Percentiles rank a stretch among this genome's conserved stretches.
phyloP scores from a whole-genome alignment of 2,888 invertebrate genomes.

The Epirrhoe alternata region DNA sequence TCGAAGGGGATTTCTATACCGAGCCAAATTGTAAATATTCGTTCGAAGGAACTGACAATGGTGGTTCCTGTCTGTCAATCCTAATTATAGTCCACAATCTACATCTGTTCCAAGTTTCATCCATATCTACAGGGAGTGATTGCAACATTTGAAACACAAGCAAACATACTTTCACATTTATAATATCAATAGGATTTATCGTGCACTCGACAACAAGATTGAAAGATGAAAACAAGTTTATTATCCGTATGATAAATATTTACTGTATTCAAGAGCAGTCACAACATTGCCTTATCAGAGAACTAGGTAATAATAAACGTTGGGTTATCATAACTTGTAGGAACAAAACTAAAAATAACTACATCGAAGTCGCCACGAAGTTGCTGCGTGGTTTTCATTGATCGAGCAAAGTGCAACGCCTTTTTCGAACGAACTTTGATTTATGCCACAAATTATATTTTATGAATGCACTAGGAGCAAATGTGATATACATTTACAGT shows the following conservation, averaged over 20 bases:
- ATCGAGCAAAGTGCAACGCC: slow-evolving; percentile 6
- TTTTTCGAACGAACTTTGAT: slow-evolving; percentile 8
- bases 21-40: neutral
- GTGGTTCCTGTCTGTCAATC: neutral
- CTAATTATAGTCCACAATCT: neutral
- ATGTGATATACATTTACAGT: neutral
- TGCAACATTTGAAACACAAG: too few species aligned
- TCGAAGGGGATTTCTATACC: neutral
- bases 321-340: neutral
- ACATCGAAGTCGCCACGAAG: neutral
- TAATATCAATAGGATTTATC: neutral
- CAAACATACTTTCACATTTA: too few species aligned
- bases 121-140: too few species aligned
- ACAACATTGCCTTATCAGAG: neutral
- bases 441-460: slow-evolving; percentile 1
- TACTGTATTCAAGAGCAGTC: neutral
- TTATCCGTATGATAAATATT: neutral
- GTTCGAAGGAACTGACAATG: neutral
- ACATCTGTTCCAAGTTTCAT: too few species aligned
- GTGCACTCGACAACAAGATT: neutral
- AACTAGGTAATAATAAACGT: neutral
- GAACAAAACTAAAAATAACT: slow-evolving; percentile 6
- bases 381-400: slow-evolving; percentile 5
- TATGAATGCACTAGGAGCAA: neutral
- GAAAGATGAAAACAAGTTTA: neutral